A percentile compares a stretch with the other conserved stretches of the same genome.
Evolutionary conservation across 2,888 invertebrate genomes (phyloP).

Genomic region (Sminthurides aquaticus): DNA sequence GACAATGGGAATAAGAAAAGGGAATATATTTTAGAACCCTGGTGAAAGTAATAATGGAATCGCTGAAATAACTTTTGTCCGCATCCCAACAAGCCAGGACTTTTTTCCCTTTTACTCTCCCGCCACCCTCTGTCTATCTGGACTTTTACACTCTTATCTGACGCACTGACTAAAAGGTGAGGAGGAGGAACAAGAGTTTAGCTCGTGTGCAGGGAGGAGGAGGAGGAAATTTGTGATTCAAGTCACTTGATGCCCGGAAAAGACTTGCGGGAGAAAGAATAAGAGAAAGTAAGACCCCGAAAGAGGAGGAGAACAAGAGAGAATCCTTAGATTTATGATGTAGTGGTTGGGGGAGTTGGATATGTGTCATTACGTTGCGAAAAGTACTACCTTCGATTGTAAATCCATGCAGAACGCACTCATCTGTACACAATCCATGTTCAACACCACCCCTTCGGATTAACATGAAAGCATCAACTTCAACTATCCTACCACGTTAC

Average conservation of each 20-base stretch:
- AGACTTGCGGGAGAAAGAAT: not conserved
- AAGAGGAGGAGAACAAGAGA: not conserved
- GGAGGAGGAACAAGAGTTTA: not conserved
- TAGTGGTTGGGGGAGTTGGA: not conserved
- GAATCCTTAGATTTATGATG: conserved; percentile 4
- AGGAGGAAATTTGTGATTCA: conserved; percentile 5
- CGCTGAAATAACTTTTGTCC: not conserved
- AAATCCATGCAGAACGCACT: not conserved
- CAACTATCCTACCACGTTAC: too few relatives aligned
- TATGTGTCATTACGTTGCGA: not conserved
- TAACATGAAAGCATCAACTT: too few relatives aligned
- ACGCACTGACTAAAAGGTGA: not conserved
- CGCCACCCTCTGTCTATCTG: too few relatives aligned
- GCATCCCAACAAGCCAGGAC: too few relatives aligned
- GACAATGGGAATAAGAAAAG: too few relatives aligned
- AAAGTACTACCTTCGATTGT: not conserved
- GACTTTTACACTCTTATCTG: too few relatives aligned
- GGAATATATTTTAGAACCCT: not conserved
- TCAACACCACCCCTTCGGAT: not conserved
- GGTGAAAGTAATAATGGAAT: not conserved
- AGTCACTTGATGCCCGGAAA: conserved; percentile 2
- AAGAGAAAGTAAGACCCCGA: not conserved
- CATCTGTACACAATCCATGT: not conserved
- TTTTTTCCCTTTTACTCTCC: too few relatives aligned
- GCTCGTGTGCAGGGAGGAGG: not conserved